Base-by-base conservation (phyloP, 35 echinoderm and acorn worm species). In the Lytechinus variegatus region DNA sequence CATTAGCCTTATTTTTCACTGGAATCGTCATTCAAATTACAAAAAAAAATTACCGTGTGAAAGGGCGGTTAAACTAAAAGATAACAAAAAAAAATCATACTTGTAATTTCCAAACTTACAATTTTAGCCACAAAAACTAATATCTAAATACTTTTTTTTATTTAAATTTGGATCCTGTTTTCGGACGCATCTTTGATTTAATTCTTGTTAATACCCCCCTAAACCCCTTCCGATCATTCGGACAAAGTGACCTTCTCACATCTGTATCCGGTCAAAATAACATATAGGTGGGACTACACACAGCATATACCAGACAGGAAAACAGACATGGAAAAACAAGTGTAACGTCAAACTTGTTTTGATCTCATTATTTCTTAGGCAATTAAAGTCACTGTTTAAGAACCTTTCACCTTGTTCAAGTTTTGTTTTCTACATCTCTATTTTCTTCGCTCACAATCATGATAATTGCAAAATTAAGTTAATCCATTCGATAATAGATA, bases 271-370 rank as follows among this genome's bases (percentile, higher is more conserved):
- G 66, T 79, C 66, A 79, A 79, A 79, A 79, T 79, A 79, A 79
- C 66, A 16, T 7, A 79, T 79, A 24, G 14, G 66, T 79, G 66
- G 66, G 66, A n/a, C 66, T 79, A 79, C 21, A n/a, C 5, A n/a
- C 19, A 79, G 19, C n/a, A n/a, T 24, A 14, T 79, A 44, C 2
- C 33, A 44, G 33, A 44, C 33, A 44, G 33, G 33, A 44, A 24
- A 24, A 5, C 66, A 16, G 66, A 7, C 66, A 79, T 19, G 66
- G 66, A 79, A 79, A 58, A 79, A 79, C 66, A 79, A 16, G 14
- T 79, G 66, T 79, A 79, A n/a, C 66, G 66, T 24, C 66, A 79
- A 79, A 79, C 66, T 79, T 79, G 66, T 79, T 79, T 24, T 79
- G 66, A 79, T 79, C 66, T 24, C 66, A 79, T 71, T 71, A 71